Evolutionary conservation across 2,113 vertebrate species (phyloP).

Genomic region (Poecile atricapillus): DNA sequence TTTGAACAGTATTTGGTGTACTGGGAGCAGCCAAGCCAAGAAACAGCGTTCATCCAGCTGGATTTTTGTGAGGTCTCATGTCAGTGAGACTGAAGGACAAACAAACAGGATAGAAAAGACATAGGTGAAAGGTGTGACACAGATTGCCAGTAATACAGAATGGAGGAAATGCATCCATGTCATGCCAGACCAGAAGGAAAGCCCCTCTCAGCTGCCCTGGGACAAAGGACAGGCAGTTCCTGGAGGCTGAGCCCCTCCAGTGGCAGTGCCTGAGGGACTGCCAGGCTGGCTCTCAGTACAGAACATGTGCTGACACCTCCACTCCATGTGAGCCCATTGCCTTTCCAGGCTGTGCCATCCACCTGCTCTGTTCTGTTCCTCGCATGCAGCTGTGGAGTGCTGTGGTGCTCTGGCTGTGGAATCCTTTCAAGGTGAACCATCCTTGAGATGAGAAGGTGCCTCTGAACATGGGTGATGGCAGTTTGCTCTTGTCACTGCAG

Average conservation of each 20-base stretch:
- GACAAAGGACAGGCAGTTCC: neutral
- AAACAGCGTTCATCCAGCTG: neutral
- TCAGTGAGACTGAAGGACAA: neutral
- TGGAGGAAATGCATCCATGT: neutral
- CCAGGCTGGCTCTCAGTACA: neutral
- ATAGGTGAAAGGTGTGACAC: neutral
- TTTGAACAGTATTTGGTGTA: neutral
- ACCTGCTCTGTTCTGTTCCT: rapidly evolving
- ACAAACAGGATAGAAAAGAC: neutral
- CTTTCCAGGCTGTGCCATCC: neutral
- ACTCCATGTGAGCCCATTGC: rapidly evolving
- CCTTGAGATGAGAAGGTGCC: neutral
- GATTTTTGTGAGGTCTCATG: neutral
- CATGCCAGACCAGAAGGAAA: neutral
- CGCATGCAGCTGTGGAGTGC: neutral
- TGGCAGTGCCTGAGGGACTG: neutral
- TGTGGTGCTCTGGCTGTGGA: neutral
- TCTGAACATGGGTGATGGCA: neutral
- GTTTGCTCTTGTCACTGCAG: neutral
- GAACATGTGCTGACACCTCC: rapidly evolving
- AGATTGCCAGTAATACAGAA: neutral
- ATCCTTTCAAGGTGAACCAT: neutral
- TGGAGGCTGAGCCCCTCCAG: neutral
- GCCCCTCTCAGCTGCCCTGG: neutral
- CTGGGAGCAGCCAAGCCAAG: neutral